Base-by-base conservation (phyloP, 2,113 vertebrate species). In the Nyctereutes procyonoides region DNA sequence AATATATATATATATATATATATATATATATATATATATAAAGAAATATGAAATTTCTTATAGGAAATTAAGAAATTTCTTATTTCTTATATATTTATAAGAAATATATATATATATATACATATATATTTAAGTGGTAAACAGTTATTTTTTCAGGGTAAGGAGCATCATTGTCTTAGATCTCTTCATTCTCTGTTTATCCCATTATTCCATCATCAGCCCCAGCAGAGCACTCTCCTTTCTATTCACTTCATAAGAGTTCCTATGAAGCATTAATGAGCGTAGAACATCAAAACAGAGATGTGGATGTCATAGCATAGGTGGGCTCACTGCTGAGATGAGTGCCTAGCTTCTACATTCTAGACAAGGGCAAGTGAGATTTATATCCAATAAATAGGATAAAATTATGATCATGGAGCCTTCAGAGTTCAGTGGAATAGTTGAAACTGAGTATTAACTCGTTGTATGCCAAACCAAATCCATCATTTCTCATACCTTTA, bases 401-500 rank as follows among this genome's bases (percentile, higher is more conserved):
- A 76, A 96, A 58, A 62, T 93, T 28, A 67, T 32, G 83, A 8
- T 84, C 17, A 53, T 0, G 7, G 56, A 35, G n/a, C 22, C 76
- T 71, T 96, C 12, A 60, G 73, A 74, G 48, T 38, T 95, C 62
- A 76, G 3, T 38, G 17, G 55, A 76, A n/a, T 58, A 93, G 58
- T 20, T 92, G 67, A 89, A 95, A 93, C 19, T 58, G 12, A 81
- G 20, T 48, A 65, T 30, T 84, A 51, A 84, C 28, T 93, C 48
- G 35, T 30, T 88, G 35, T 92, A 76, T 81, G 60, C 56, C 48
- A 76, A 87, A 51, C 67, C n/a, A 62, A 83, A 32, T 73, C 60
- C 5, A 17, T 80, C n/a, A 58, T 93, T 76, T 88, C 73, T 83
- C 56, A 53, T 84, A 87, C 71, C 32, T 90, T 91, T 95, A 90